phyloP scores from a whole-genome alignment of 2,888 invertebrate genomes.

The Nowickia ferox region DNA sequence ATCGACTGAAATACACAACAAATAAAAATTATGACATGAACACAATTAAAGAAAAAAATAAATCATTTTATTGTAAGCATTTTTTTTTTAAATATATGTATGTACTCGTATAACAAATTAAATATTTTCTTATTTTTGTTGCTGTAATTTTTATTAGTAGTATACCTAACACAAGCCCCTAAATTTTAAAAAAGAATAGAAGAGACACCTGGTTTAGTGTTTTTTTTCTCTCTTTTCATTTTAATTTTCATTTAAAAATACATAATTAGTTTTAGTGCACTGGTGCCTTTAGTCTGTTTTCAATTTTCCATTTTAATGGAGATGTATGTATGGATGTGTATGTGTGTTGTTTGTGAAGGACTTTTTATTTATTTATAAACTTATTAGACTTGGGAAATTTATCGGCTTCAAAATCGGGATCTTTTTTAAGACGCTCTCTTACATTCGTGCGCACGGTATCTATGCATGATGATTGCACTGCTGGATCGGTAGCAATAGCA shows the following conservation, averaged over 20 bases:
- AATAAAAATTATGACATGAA: conserved; percentile 3
- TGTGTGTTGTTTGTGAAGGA: conserved; percentile 11
- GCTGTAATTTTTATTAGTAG: conserved; percentile 34
- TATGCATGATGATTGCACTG: conserved; percentile 80
- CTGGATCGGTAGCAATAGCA: conserved; percentile 79
- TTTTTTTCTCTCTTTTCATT: conserved; percentile 4
- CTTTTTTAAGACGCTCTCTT: conserved; percentile 81
- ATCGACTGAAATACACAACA: conserved; percentile 10
- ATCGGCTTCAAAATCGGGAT: conserved; percentile 78
- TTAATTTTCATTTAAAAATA: conserved; percentile 19
- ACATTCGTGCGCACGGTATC: conserved; percentile 80
- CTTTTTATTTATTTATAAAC: conserved; percentile 79
- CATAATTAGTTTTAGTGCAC: conserved; percentile 35
- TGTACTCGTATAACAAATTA: conserved; percentile 32
- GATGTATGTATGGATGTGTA: conserved; percentile 32
- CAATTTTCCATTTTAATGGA: conserved; percentile 34
- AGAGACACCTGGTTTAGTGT: conserved; percentile 29
- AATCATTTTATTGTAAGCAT: conserved; percentile 40
- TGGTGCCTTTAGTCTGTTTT: conserved; percentile 42
- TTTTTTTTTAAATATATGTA: conserved; percentile 37
- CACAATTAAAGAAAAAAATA: conserved; percentile 10
- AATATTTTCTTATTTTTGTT: conserved; percentile 1
- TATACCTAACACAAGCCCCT: conserved; percentile 61
- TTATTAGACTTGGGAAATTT: conserved; percentile 83
- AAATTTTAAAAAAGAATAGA: conserved; percentile 47